Base-by-base conservation (phyloP, 2,888 invertebrate species). In the Pyrrhia umbra region DNA sequence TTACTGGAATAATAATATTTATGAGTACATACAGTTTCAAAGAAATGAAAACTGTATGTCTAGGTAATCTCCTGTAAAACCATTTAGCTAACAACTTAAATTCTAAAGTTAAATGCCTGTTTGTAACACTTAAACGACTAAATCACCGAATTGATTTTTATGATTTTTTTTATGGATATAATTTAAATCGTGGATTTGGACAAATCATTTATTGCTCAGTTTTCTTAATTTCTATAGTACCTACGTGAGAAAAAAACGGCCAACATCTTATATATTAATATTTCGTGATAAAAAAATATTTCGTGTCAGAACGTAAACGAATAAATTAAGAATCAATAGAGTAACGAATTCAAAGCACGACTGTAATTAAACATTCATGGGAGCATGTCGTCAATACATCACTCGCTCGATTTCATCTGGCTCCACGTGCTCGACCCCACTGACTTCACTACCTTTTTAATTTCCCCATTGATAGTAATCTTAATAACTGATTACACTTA, bases 401-500 rank as follows among this genome's bases (percentile, higher is more conserved):
- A 54, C 45, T 18, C 13, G 34, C 23, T 16, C 18, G 9, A 57
- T 47, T 21, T 16, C 21, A 9, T 49, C 42, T 1, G 8, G 16
- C 15, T 8, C 25, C 51, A 66, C 59, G 68, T 40, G 60, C 18
- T 21, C 16, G 21, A 23, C n/a, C 15, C 21, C 18, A 57, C 23
- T 40, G 37, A 23, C 25, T 52, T 21, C 9, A 18, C 40, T 43
- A 18, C 18, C 6, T 30, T 73, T 69, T 74, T 74, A 69, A 58
- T 63, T 34, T 46, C 34, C 9, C 10, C 16, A n/a, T 23, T 42
- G 70, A 69, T 63, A 54, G 46, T 55, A 25, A 75, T 69, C 75
- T 62, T 63, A 54, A 62, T 62, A 75, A 63, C 51, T 20, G 40
- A 51, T 69, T 75, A 55, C 34, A 55, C 25, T 16, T 75, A 58